Percentiles rank a stretch among this genome's conserved stretches.
These are phyloP conservation scores for Chirona hameri DNA, from an alignment of 2,888 invertebrate genomes.

Conservation along the genomic window DNA sequence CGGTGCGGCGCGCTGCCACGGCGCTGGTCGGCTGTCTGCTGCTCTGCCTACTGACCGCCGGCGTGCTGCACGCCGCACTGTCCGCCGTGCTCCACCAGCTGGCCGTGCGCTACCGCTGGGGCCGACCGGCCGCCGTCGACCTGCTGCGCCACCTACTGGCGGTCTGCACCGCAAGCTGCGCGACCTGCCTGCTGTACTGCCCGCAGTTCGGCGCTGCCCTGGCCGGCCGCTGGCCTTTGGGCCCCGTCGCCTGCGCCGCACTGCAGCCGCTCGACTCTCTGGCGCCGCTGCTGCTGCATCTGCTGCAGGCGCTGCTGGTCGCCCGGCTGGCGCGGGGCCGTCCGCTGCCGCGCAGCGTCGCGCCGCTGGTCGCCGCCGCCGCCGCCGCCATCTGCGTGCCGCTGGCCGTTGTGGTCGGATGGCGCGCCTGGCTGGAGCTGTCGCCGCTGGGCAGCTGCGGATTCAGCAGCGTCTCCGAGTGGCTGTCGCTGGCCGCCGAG, in stretches of 20 bases:
- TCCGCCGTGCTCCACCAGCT: background rate
- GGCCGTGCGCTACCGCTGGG: background rate
- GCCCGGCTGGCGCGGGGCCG: background rate
- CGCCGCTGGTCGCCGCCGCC: background rate
- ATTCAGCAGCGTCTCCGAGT: slow-evolving; percentile 13
- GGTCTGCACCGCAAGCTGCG: background rate
- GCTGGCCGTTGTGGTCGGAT: background rate
- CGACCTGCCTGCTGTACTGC: background rate
- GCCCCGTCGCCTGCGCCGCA: background rate
- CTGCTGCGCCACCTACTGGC: background rate
- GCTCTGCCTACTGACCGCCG: background rate
- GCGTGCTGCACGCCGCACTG: background rate
- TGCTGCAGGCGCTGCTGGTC: slow-evolving; percentile 12
- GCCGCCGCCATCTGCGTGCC: background rate
- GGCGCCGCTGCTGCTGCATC: background rate
- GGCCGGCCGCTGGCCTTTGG: background rate
- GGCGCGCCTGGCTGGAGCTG: slow-evolving; percentile 3
- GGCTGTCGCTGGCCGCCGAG: background rate
- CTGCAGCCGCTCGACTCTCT: slow-evolving; percentile 2
- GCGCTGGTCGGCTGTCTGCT: background rate
- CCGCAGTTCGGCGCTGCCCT: background rate
- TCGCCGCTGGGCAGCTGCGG: background rate
- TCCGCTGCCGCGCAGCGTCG: background rate
- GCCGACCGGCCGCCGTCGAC: background rate
- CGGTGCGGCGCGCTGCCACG: background rate